Conservation (phyloP, 2,888 invertebrate genomes). For the Dicycla oo region DNA sequence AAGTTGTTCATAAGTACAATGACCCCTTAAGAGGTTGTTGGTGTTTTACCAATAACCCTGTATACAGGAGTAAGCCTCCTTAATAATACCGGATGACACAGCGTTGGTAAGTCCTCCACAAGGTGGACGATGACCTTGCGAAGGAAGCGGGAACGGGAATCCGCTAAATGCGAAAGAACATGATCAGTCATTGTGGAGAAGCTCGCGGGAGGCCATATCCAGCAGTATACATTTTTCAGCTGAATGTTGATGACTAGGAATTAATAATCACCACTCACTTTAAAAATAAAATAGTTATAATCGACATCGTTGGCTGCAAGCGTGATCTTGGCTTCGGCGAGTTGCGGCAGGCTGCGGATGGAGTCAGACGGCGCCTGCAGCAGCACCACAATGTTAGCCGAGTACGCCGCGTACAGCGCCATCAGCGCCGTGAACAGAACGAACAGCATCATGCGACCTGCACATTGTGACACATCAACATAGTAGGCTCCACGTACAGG, state of each 20-base stretch:
- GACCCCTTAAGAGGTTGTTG: too few relatives aligned
- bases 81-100: too few relatives aligned
- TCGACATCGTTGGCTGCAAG: conserved; percentile 91
- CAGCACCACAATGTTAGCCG: conserved; percentile 92
- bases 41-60: too few relatives aligned
- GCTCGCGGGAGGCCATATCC: not conserved
- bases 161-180: too few relatives aligned
- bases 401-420: conserved; percentile 92
- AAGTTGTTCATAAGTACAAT: too few relatives aligned
- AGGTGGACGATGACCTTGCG: too few relatives aligned
- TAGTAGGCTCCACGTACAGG: not conserved
- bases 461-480: not conserved
- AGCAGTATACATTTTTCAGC: not conserved
- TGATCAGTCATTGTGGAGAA: too few relatives aligned
- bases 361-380: conserved; percentile 91
- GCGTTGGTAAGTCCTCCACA: too few relatives aligned
- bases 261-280: conserved; percentile 76
- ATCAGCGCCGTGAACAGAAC: conserved; percentile 83
- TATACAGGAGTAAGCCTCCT: too few relatives aligned
- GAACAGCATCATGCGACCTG: conserved; percentile 81
- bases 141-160: too few relatives aligned
- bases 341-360: conserved; percentile 88
- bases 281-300: conserved; percentile 91
- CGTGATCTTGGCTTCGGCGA: conserved; percentile 90
- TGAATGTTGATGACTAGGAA: not conserved